phyloP scores from a whole-genome alignment of 2,888 invertebrate species.

The Sisyra nigra region DNA sequence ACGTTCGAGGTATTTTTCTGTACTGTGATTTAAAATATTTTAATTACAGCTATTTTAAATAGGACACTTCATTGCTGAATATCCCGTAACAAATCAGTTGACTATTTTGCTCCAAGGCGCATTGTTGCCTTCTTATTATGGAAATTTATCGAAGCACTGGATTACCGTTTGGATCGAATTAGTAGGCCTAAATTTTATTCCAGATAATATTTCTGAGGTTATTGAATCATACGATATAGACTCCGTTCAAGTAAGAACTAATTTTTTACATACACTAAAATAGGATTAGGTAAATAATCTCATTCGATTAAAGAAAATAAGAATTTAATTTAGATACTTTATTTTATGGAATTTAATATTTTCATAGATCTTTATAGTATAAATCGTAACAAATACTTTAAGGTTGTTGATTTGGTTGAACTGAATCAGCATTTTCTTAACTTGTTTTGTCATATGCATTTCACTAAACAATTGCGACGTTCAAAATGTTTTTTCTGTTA shows the following conservation, averaged over 20 bases:
- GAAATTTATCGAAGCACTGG: constrained; percentile 29
- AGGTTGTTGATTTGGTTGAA: no score
- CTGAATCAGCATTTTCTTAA: no score
- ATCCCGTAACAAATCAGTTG: constrained; percentile 28
- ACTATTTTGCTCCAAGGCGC: constrained; percentile 40
- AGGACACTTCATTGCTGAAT: constrained; percentile 18
- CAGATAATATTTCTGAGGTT: constrained; percentile 15
- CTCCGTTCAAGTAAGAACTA: constrained; percentile 19
- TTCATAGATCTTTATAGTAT: no score
- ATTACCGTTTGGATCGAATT: constrained; percentile 33
- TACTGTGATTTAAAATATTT: not conserved
- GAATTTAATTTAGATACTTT: no score
- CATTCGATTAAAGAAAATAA: no score
- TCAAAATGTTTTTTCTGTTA: no score
- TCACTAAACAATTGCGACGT: no score
- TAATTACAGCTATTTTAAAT: constrained; percentile 7
- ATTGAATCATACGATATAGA: constrained; percentile 21
- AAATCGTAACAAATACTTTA: no score
- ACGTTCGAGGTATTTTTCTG: constrained; percentile 21
- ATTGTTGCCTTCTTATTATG: constrained; percentile 35
- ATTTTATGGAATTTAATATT: no score
- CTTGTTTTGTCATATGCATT: no score
- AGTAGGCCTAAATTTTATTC: constrained; percentile 18
- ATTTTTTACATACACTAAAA: no score
- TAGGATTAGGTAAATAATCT: not conserved